These are phyloP conservation scores for Calosoma granatense DNA, from an alignment of 1,140 invertebrate species.

Conservation along the genomic window DNA sequence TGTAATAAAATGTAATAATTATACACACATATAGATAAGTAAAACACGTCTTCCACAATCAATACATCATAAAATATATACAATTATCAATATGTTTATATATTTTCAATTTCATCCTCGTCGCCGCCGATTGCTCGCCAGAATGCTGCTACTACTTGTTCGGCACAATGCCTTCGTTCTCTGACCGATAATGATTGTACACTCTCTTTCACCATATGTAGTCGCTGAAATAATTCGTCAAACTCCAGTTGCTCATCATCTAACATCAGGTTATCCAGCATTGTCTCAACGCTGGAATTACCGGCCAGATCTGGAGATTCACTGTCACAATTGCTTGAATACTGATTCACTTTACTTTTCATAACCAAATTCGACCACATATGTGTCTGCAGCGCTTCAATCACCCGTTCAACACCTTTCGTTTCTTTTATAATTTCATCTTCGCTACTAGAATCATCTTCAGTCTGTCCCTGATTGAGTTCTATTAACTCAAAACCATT, in stretches of 20 bases:
- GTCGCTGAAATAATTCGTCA: conserved; percentile 49
- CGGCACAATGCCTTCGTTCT: conserved; percentile 59
- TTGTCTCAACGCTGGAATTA: conserved; percentile 2
- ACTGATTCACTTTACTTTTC: conserved; percentile 42
- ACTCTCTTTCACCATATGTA: conserved; percentile 57
- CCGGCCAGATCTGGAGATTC: neutral
- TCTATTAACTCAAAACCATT: conserved; percentile 61
- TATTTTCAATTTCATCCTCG: conserved; percentile 53
- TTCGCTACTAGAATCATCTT: conserved; percentile 40
- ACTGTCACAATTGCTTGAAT: neutral
- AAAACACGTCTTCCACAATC: too few species aligned
- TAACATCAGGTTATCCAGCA: conserved; percentile 36
- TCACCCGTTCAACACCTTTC: conserved; percentile 58
- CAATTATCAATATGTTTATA: conserved; percentile 15
- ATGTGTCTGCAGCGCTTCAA: conserved; percentile 65
- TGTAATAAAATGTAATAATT: too few species aligned
- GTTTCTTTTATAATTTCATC: conserved; percentile 52
- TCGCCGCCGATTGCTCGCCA: conserved; percentile 70
- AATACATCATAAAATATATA: conserved; percentile 7
- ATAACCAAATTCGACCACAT: conserved; percentile 64
- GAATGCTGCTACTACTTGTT: conserved; percentile 67
- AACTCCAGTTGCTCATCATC: conserved; percentile 44
- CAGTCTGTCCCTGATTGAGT: conserved; percentile 42
- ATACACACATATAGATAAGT: too few species aligned
- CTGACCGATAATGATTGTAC: conserved; percentile 48